These are phyloP conservation scores for Willowsia nigromaculata DNA, from an alignment of 2,888 invertebrate species.

Conservation along the genomic window DNA sequence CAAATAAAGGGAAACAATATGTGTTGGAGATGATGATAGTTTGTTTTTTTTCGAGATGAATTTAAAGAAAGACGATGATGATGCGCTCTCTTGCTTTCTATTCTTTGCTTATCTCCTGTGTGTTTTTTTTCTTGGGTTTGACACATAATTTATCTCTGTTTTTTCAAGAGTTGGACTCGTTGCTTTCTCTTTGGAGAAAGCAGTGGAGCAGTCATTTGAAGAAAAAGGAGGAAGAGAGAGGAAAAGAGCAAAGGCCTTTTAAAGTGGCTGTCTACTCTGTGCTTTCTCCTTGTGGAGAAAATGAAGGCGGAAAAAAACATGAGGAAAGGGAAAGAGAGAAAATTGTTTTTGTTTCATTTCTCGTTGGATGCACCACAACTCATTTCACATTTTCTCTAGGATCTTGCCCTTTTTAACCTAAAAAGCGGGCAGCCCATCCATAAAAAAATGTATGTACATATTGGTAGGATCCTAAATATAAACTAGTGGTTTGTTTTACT, in stretches of 20 bases:
- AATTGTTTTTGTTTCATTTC: conserved; percentile 46
- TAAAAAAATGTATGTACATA: not conserved
- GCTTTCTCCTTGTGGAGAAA: not conserved
- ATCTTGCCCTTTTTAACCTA: conserved; percentile 24
- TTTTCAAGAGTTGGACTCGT: not conserved
- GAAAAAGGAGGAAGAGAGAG: not conserved
- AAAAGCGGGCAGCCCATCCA: not conserved
- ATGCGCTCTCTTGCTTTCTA: not conserved
- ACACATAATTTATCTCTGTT: conserved; percentile 44
- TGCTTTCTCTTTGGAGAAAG: not conserved
- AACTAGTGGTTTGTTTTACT: too few relatives aligned
- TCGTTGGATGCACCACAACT: conserved; percentile 40
- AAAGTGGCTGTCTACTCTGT: conserved; percentile 10
- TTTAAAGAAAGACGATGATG: not conserved
- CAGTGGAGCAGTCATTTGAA: conserved; percentile 6
- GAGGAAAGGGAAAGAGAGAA: not conserved
- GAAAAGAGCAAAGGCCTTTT: conserved; percentile 21
- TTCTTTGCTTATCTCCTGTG: not conserved
- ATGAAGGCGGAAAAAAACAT: conserved; percentile 26
- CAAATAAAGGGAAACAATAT: not conserved
- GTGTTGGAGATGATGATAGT: too few relatives aligned
- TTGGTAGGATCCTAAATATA: too few relatives aligned
- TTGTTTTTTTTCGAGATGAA: not conserved
- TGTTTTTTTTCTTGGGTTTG: conserved; percentile 26
- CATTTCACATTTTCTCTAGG: too few relatives aligned